Evolutionary conservation across 1,140 invertebrate genomes (phyloP).

Genomic region (Atta cephalotes): DNA sequence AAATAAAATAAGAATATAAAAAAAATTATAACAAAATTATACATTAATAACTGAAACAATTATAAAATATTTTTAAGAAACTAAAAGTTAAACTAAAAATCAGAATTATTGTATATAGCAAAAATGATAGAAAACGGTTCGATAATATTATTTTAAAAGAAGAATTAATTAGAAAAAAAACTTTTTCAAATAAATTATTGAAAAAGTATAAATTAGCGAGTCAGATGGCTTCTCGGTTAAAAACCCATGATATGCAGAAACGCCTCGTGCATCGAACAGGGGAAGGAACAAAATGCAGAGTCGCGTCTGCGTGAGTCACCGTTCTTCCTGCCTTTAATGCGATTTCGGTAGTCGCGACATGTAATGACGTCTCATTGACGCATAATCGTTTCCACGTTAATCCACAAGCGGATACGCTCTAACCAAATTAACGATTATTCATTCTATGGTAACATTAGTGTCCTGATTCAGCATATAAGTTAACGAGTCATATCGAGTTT

Average conservation of each 20-base stretch:
- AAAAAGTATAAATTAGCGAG: slow-evolving; percentile 1
- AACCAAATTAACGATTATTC: background rate
- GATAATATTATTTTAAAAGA: background rate
- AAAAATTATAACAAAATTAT: background rate
- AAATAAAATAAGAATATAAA: background rate
- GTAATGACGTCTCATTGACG: slow-evolving; percentile 50
- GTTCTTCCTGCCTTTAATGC: slow-evolving; percentile 70
- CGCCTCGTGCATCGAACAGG: slow-evolving; percentile 43
- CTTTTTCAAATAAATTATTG: background rate
- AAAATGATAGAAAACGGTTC: no score
- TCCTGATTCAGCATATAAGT: slow-evolving; percentile 5
- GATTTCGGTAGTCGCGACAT: slow-evolving; percentile 52
- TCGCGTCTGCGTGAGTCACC: slow-evolving; percentile 69
- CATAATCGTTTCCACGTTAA: slow-evolving; percentile 55
- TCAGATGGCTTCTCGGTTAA: slow-evolving; percentile 30
- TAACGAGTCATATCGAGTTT: slow-evolving; percentile 11
- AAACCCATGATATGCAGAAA: slow-evolving; percentile 69
- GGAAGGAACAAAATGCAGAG: slow-evolving; percentile 50
- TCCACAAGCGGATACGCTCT: background rate
- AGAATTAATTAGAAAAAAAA: background rate
- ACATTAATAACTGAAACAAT: background rate
- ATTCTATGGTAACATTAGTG: background rate
- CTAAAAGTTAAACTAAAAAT: background rate
- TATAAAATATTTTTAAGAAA: background rate
- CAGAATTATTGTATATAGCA: background rate